Evolutionary conservation across 2,888 invertebrate species (phyloP).

Genomic region (Polymixis lichenea): DNA sequence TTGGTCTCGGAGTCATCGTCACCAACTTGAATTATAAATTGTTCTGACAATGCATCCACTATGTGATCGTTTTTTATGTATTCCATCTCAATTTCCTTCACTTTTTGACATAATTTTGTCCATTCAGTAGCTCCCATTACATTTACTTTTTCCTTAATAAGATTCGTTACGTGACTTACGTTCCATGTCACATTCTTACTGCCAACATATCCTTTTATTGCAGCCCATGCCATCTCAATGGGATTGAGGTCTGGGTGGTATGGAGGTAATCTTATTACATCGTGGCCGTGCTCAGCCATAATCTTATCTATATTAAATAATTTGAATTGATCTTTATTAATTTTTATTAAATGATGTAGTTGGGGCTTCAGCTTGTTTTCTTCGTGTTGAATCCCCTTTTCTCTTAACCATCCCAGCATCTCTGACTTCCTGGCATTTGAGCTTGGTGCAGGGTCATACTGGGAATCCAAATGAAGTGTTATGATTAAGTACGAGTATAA

Average conservation of each 20-base stretch:
- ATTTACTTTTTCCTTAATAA: background rate
- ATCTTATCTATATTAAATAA: slow-evolving; percentile 8
- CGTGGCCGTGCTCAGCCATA: slow-evolving; percentile 14
- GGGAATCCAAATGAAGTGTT: too few relatives aligned
- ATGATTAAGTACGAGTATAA: too few relatives aligned
- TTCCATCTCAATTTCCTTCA: background rate
- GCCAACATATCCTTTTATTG: slow-evolving; percentile 2
- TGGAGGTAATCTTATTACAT: slow-evolving; percentile 10
- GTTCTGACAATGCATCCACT: background rate
- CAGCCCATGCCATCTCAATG: slow-evolving; percentile 9
- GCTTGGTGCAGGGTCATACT: slow-evolving; percentile 22
- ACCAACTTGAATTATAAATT: slow-evolving; percentile 1
- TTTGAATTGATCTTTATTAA: slow-evolving; percentile 7
- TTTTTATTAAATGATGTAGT: slow-evolving; percentile 26
- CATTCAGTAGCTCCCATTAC: slow-evolving; percentile 8
- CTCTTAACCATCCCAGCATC: slow-evolving; percentile 19
- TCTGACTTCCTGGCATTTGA: slow-evolving; percentile 24
- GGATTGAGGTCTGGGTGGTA: slow-evolving; percentile 1
- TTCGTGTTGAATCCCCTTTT: slow-evolving; percentile 20
- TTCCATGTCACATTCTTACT: slow-evolving; percentile 1
- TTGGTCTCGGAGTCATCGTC: background rate
- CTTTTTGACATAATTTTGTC: background rate
- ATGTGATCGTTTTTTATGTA: background rate
- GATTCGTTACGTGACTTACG: background rate
- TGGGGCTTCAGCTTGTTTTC: slow-evolving; percentile 10